These are phyloP conservation scores for Perccottus glenii DNA, from an alignment of 2,113 vertebrate genomes.

Conservation along the genomic window DNA sequence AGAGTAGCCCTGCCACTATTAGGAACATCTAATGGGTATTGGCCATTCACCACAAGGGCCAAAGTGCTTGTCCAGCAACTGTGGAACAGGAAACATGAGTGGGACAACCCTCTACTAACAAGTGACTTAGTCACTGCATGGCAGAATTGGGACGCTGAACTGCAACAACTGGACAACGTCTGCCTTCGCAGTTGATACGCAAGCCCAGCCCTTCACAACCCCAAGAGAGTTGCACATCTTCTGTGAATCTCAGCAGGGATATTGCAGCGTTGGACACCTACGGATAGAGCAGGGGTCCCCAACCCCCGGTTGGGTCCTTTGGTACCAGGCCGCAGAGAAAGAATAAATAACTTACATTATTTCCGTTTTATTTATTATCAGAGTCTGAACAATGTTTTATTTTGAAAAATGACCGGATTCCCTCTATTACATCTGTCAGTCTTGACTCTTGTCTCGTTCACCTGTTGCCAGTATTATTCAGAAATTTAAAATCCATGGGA, in stretches of 20 bases:
- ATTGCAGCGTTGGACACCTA: not conserved
- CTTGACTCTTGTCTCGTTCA: too few species aligned
- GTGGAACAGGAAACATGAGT: not conserved
- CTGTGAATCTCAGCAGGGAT: constrained; percentile 4
- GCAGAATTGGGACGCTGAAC: not conserved
- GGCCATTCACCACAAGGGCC: constrained; percentile 1
- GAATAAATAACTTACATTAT: too few species aligned
- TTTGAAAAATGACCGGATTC: too few species aligned
- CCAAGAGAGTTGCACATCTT: constrained; percentile 1
- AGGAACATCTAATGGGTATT: not conserved
- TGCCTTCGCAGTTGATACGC: not conserved
- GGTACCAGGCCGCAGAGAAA: too few species aligned
- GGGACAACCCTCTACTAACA: not conserved
- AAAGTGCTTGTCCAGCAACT: constrained; percentile 8
- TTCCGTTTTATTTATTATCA: too few species aligned
- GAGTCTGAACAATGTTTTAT: too few species aligned
- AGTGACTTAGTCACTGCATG: not conserved
- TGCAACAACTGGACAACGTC: not conserved
- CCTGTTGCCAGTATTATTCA: too few species aligned
- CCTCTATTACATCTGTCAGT: too few species aligned
- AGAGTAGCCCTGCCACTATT: not conserved
- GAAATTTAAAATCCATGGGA: too few species aligned
- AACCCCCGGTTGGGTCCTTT: too few species aligned
- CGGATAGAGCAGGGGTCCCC: too few species aligned
- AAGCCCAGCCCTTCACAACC: not conserved